Conservation (phyloP, 2,888 invertebrate species). For the Dermolepida albohirtum region DNA sequence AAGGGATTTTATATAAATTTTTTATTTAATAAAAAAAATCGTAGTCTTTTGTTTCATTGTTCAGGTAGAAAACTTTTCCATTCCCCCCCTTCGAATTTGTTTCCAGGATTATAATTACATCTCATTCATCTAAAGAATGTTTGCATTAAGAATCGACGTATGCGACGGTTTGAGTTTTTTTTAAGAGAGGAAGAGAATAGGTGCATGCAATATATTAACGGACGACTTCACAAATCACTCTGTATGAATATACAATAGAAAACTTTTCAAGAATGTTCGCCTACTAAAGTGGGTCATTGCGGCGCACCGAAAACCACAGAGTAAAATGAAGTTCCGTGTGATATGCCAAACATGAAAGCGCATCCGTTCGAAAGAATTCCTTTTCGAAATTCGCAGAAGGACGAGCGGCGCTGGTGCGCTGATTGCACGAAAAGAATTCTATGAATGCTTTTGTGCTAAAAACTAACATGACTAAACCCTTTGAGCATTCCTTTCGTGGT, state of each 20-base stretch:
- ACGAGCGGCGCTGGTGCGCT: conserved; percentile 13
- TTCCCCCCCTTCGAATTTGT: too few relatives aligned
- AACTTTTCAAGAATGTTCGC: conserved; percentile 29
- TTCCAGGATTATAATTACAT: too few relatives aligned
- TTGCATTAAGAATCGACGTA: background rate
- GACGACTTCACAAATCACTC: conserved; percentile 12
- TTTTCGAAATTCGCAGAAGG: conserved; percentile 33
- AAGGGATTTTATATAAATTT: too few relatives aligned
- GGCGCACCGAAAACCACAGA: conserved; percentile 11
- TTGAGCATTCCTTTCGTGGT: conserved; percentile 12
- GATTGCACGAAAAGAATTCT: conserved; percentile 26
- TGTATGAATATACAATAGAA: conserved; percentile 18
- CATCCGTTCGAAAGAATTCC: conserved; percentile 32
- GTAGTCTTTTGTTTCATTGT: too few relatives aligned
- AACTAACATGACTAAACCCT: conserved; percentile 18
- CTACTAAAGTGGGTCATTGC: conserved; percentile 27
- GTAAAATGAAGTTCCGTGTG: conserved; percentile 18
- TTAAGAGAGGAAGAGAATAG: background rate
- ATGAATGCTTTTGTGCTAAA: conserved; percentile 24
- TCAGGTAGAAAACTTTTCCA: too few relatives aligned
- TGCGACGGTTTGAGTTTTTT: background rate
- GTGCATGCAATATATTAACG: background rate
- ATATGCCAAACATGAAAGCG: conserved; percentile 32
- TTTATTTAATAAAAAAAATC: too few relatives aligned
- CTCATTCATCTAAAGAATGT: too few relatives aligned